These are phyloP conservation scores for Sphaerophoria taeniata DNA, from an alignment of 2,888 invertebrate species.

Conservation along the genomic window DNA sequence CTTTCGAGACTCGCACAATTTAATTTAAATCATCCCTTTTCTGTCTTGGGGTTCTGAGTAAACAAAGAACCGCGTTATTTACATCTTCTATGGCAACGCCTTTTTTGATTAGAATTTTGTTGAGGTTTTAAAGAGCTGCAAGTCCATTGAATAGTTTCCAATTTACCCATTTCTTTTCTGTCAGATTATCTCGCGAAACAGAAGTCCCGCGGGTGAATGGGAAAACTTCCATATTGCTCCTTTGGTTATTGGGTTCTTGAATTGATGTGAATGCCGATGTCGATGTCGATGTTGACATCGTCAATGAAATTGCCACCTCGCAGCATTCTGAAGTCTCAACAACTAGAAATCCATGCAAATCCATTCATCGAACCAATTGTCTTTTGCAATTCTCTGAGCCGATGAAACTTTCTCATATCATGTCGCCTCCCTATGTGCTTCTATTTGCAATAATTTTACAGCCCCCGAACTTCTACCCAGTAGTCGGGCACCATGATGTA, in stretches of 20 bases:
- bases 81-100: too few species aligned
- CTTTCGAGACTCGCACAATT: background rate
- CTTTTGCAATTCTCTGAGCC: conserved; percentile 58
- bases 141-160: conserved; percentile 36
- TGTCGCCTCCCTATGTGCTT: background rate
- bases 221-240: conserved; percentile 50
- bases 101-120: too few species aligned
- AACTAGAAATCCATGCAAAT: conserved; percentile 15
- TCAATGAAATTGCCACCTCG: background rate
- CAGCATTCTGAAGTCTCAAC: background rate
- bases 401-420: conserved; percentile 66
- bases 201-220: conserved; percentile 35
- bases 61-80: too few species aligned
- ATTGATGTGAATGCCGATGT: conserved; percentile 5
- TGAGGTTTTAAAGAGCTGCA: background rate
- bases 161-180: conserved; percentile 43
- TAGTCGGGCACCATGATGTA: background rate
- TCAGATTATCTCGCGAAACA: conserved; percentile 47
- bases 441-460: conserved; percentile 40
- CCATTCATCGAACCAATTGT: conserved; percentile 65
- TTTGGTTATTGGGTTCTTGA: conserved; percentile 30
- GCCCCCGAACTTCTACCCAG: background rate
- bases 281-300: background rate
- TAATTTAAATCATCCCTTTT: too few species aligned
- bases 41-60: too few species aligned